Evolutionary conservation across 37 sponge, comb jelly and placozoan genomes (phyloP).

Genomic region (Theonella swinhoei): DNA sequence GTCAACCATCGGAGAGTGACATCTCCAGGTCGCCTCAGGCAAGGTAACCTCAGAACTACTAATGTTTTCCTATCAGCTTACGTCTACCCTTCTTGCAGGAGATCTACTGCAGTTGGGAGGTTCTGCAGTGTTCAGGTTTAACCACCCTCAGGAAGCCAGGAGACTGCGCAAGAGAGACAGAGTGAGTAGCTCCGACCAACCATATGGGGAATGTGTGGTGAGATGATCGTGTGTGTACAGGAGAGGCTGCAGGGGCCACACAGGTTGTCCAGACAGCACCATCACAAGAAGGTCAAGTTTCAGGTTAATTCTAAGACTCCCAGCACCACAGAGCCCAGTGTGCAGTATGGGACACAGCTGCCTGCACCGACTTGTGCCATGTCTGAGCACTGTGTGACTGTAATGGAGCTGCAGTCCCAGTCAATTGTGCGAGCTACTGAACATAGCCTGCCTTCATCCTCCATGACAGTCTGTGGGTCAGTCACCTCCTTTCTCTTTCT

Average conservation of each 20-base stretch:
- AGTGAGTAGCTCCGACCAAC: too few relatives aligned
- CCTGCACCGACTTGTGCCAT: too few relatives aligned
- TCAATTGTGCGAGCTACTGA: background rate
- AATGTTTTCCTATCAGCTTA: background rate
- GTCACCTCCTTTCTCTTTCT: background rate
- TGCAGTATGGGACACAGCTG: too few relatives aligned
- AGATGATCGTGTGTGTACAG: background rate
- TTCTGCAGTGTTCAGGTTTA: constrained; percentile 22
- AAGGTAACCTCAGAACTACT: constrained; percentile 28
- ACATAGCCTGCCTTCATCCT: background rate
- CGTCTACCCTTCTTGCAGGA: background rate
- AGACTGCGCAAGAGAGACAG: constrained; percentile 13
- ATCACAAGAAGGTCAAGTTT: too few relatives aligned
- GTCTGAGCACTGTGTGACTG: too few relatives aligned
- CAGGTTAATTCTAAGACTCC: too few relatives aligned
- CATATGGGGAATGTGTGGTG: too few relatives aligned
- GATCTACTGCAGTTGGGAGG: constrained; percentile 20
- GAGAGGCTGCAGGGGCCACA: background rate
- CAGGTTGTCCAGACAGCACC: too few relatives aligned
- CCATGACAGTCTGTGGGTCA: background rate
- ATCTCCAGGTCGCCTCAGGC: constrained; percentile 21
- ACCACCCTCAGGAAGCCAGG: constrained; percentile 40
- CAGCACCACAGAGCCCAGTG: too few relatives aligned
- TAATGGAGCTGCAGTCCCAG: background rate
- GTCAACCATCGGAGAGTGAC: constrained; percentile 30